phyloP scores from a whole-genome alignment of 2,113 vertebrate genomes.

The Myocastor coypus region DNA sequence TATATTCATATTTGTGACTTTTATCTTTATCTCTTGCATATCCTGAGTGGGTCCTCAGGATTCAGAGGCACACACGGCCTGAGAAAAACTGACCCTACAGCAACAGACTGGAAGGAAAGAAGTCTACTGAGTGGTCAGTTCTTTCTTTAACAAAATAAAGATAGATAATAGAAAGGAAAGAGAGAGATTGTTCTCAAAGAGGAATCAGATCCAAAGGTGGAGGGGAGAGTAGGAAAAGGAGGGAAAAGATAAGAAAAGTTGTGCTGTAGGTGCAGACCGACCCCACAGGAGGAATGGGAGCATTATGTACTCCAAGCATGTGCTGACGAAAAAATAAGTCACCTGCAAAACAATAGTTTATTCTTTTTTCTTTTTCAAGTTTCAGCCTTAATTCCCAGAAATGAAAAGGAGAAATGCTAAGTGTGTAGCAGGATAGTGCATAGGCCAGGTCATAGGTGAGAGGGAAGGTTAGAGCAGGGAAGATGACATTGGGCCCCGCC shows the following conservation, averaged over 20 bases:
- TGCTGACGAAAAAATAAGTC: not conserved
- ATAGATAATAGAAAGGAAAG: not conserved
- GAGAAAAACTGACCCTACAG: not conserved
- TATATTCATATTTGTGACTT: conserved; percentile 2
- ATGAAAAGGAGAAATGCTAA: not conserved
- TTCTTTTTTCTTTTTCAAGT: not conserved
- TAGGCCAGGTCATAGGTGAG: not conserved
- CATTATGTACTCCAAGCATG: not conserved
- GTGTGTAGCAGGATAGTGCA: not conserved
- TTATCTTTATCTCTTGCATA: conserved; percentile 11
- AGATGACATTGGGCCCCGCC: not conserved
- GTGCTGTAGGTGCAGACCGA: not conserved
- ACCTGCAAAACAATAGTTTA: not conserved
- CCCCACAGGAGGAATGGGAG: not conserved
- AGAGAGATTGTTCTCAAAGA: not conserved
- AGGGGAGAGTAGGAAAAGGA: not conserved
- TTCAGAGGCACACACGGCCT: not conserved
- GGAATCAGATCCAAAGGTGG: not conserved
- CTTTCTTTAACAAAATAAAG: not conserved
- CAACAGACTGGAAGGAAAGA: not conserved
- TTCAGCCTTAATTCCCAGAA: not conserved
- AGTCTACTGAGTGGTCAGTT: not conserved
- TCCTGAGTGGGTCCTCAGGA: not conserved
- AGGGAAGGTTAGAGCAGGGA: not conserved
- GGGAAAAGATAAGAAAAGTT: not conserved